phyloP scores from a whole-genome alignment of 2,113 vertebrate species.

The Columbina picui region DNA sequence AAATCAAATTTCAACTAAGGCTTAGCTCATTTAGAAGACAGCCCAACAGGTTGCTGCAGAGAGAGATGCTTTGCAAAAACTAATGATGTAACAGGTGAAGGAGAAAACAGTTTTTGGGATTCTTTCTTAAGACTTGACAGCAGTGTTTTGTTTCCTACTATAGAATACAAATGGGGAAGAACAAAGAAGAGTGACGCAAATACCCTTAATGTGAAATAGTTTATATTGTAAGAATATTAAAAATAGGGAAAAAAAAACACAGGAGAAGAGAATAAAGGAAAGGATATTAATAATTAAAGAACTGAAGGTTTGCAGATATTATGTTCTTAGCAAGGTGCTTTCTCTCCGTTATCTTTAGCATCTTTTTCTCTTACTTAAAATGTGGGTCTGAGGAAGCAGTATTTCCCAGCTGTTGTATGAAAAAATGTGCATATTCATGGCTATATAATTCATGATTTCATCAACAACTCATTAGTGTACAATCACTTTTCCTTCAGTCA shows the following conservation, averaged over 20 bases:
- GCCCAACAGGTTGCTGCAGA: conserved; percentile 12
- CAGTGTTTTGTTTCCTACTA: neutral
- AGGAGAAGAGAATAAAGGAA: neutral
- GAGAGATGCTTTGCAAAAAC: neutral
- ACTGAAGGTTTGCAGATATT: neutral
- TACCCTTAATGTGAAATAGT: neutral
- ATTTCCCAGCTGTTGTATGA: neutral
- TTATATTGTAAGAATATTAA: neutral
- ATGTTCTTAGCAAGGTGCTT: neutral
- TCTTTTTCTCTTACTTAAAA: conserved; percentile 14
- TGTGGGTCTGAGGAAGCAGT: conserved; percentile 17
- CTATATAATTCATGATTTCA: neutral
- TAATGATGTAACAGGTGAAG: conserved; percentile 40
- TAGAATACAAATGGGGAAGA: neutral
- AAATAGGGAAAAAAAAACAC: neutral
- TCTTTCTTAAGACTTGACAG: neutral
- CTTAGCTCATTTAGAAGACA: neutral
- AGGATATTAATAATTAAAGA: neutral
- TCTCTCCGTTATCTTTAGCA: neutral
- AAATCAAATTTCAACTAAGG: neutral
- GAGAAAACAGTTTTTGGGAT: neutral
- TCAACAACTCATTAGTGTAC: neutral
- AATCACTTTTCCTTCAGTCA: neutral
- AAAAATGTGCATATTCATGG: neutral
- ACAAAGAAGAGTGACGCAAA: neutral